Evolutionary conservation across 2,797 vertebrate genomes (phyloP).

Genomic region (Halcyon badia): DNA sequence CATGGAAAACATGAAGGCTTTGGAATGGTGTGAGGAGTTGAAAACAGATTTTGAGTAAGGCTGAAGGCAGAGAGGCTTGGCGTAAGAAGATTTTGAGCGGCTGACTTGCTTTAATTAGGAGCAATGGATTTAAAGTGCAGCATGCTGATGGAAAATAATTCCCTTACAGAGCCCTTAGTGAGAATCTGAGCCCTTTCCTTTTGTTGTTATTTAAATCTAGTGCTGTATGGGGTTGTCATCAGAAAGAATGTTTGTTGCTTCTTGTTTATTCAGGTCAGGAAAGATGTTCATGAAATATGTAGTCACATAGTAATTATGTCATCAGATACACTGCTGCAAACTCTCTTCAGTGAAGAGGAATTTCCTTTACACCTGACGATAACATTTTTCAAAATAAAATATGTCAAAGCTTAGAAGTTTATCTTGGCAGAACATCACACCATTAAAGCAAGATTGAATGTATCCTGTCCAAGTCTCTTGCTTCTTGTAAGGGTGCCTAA

Average conservation of each 20-base stretch:
- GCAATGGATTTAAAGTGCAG: slow-evolving; percentile 37
- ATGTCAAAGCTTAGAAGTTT: slow-evolving; percentile 79
- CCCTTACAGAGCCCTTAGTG: not conserved
- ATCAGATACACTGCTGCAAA: slow-evolving; percentile 45
- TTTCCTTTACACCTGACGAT: slow-evolving; percentile 83
- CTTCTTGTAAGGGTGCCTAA: slow-evolving; percentile 78
- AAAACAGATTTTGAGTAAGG: not conserved
- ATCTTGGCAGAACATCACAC: slow-evolving; percentile 80
- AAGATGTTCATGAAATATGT: slow-evolving; percentile 59
- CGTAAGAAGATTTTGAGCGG: not conserved
- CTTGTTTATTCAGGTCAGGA: slow-evolving; percentile 64
- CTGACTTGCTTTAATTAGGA: slow-evolving; percentile 46
- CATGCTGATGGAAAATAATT: not conserved
- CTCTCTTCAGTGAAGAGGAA: slow-evolving; percentile 72
- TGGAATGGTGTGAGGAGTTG: not conserved
- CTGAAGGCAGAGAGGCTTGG: slow-evolving; percentile 18
- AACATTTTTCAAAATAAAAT: slow-evolving; percentile 80
- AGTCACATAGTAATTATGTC: slow-evolving; percentile 63
- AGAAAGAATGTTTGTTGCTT: slow-evolving; percentile 31
- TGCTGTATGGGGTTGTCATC: not conserved
- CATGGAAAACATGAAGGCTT: not conserved
- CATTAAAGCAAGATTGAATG: slow-evolving; percentile 82
- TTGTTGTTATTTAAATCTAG: not conserved
- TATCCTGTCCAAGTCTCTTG: slow-evolving; percentile 83
- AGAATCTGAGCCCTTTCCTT: slow-evolving; percentile 1